A percentile compares a stretch with the other conserved stretches of the same genome.
These are phyloP conservation scores for Avahi laniger DNA, from an alignment of 2,797 vertebrate genomes.

Conservation along the genomic window DNA sequence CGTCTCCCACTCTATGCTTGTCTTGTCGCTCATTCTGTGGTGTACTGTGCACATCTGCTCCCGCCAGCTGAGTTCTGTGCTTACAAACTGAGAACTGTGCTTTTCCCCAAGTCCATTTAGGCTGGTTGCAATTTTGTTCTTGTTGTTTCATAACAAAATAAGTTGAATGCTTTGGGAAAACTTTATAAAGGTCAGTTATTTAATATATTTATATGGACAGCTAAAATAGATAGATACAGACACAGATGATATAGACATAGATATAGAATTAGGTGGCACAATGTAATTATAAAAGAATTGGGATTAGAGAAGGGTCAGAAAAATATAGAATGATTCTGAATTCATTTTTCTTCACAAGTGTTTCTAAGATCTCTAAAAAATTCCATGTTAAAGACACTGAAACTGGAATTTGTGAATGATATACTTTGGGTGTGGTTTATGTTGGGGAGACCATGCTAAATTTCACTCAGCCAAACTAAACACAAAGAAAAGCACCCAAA, in stretches of 20 bases:
- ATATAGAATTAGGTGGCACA: background rate
- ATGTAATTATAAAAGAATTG: background rate
- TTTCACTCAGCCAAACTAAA: background rate
- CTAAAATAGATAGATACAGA: background rate
- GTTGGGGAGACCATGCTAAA: background rate
- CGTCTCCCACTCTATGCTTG: background rate
- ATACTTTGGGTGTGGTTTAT: background rate
- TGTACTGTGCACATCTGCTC: background rate
- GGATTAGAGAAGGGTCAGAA: background rate
- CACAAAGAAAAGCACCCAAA: background rate
- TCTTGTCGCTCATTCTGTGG: background rate
- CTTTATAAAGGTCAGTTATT: background rate
- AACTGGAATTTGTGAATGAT: background rate
- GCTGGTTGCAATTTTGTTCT: background rate
- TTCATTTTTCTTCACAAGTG: background rate
- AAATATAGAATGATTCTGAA: background rate
- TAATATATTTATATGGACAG: background rate
- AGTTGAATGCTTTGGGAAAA: background rate
- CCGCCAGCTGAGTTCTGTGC: background rate
- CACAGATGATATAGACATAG: background rate
- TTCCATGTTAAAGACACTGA: background rate
- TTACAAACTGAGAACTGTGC: background rate
- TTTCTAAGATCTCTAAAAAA: background rate
- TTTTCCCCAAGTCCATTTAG: background rate
- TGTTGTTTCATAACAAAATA: background rate